Conservation (phyloP, 2,113 vertebrate genomes). For the Erythrolamprus reginae region DNA sequence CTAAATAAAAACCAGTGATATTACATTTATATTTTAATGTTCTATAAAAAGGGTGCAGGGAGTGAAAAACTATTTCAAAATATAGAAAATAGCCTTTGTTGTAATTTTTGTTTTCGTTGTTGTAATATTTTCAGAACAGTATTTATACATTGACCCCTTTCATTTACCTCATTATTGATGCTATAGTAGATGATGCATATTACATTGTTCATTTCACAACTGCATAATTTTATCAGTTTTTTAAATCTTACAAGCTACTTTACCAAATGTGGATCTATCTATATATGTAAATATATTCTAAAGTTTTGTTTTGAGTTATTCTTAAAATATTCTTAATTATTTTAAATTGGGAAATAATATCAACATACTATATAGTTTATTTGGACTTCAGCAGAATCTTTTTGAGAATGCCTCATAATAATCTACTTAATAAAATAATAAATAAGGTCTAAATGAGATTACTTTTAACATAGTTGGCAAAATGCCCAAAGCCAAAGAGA, state of each 20-base stretch:
- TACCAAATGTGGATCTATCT: not conserved
- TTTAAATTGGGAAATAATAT: not conserved
- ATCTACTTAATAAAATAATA: not conserved
- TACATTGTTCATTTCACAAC: not conserved
- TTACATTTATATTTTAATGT: not conserved
- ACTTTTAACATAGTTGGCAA: not conserved
- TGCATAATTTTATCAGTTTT: not conserved
- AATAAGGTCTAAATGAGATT: not conserved
- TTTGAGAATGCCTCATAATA: not conserved
- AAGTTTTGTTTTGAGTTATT: not conserved
- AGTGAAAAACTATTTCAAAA: not conserved
- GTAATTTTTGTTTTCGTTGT: not conserved
- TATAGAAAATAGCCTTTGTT: not conserved
- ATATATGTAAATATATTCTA: not conserved
- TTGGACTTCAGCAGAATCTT: not conserved
- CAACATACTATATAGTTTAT: not conserved
- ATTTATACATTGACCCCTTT: not conserved
- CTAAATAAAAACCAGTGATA: constrained; percentile 9
- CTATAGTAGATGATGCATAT: not conserved
- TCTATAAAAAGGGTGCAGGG: not conserved
- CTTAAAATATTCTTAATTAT: not conserved
- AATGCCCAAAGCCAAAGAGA: not conserved
- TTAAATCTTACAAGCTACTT: not conserved
- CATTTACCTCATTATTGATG: not conserved
- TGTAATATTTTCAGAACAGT: not conserved